phyloP scores from a whole-genome alignment of 1,140 invertebrate species.

The Drosophila tani region DNA sequence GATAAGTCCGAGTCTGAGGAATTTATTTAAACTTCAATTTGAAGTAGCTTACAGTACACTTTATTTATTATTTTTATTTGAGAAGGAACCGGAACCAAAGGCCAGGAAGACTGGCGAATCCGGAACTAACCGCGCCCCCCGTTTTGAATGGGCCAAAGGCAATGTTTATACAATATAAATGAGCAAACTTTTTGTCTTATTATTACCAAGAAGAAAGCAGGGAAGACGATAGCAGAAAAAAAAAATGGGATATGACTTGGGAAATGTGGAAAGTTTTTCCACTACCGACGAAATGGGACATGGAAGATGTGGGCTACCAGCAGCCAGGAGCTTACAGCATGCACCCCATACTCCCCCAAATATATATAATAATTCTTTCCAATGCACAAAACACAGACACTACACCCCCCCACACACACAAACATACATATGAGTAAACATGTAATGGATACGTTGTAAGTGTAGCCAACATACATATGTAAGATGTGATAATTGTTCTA shows the following conservation, averaged over 20 bases:
- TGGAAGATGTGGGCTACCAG: slow-evolving; percentile 45
- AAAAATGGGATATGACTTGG: slow-evolving; percentile 8
- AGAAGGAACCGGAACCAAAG: slow-evolving; percentile 13
- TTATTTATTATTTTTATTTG: not conserved
- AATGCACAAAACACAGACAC: slow-evolving; percentile 7
- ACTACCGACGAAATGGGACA: slow-evolving; percentile 9
- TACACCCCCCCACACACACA: slow-evolving; percentile 18
- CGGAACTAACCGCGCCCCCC: slow-evolving; percentile 17
- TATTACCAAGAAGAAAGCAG: slow-evolving; percentile 43
- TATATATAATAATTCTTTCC: not conserved
- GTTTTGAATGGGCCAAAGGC: slow-evolving; percentile 60
- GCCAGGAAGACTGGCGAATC: slow-evolving; percentile 7
- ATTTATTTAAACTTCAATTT: slow-evolving; percentile 2
- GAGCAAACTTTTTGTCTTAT: slow-evolving; percentile 71
- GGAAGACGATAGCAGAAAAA: not conserved
- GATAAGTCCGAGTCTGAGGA: not conserved
- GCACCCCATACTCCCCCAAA: not conserved
- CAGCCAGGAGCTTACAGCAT: slow-evolving; percentile 42
- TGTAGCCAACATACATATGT: slow-evolving; percentile 72
- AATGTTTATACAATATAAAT: slow-evolving; percentile 80
- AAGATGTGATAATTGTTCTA: slow-evolving; percentile 84
- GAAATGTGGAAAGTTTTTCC: slow-evolving; percentile 24
- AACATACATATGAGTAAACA: slow-evolving; percentile 76
- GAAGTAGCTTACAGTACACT: not conserved
- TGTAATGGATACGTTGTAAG: slow-evolving; percentile 77